Conservation (phyloP, 53 echinoderm and acorn worm genomes). For the Luidia sarsii region DNA sequence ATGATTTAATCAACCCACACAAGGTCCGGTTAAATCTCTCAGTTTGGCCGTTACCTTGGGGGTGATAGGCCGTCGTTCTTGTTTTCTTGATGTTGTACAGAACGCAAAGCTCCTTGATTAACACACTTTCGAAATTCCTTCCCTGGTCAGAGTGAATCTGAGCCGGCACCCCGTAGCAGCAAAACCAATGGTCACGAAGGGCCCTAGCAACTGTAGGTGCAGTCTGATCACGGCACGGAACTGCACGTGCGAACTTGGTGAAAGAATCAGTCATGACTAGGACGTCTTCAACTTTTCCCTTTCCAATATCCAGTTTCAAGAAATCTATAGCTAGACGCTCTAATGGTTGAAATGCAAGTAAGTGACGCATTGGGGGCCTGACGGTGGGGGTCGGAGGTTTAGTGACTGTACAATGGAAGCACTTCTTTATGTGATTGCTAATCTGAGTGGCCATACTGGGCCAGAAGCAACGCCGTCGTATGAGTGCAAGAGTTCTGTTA, state of each 20-base stretch:
- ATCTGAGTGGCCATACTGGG: conserved; percentile 43
- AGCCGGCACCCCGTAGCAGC: conserved; percentile 32
- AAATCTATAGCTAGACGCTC: conserved; percentile 58
- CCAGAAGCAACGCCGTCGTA: conserved; percentile 53
- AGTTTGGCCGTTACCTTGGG: conserved; percentile 46
- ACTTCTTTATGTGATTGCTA: conserved; percentile 19
- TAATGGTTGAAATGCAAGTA: conserved; percentile 48
- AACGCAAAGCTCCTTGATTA: conserved; percentile 35
- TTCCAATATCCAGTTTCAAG: conserved; percentile 56
- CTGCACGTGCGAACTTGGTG: conserved; percentile 52
- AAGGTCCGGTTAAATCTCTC: conserved; percentile 57
- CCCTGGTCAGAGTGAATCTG: conserved; percentile 48
- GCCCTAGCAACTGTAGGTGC: conserved; percentile 24
- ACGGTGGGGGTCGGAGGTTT: conserved; percentile 51
- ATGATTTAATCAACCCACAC: conserved; percentile 45
- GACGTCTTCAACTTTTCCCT: conserved; percentile 49
- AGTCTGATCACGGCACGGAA: conserved; percentile 49
- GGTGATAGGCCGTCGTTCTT: conserved; percentile 48
- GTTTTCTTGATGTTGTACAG: conserved; percentile 43
- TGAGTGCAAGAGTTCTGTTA: conserved; percentile 26
- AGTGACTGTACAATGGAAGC: conserved; percentile 37
- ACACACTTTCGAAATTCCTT: conserved; percentile 27
- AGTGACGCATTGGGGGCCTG: conserved; percentile 33
- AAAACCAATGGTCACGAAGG: conserved; percentile 45
- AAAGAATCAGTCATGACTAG: conserved; percentile 61